These are phyloP conservation scores for Trisateles emortualis DNA, from an alignment of 2,888 invertebrate species.

Conservation along the genomic window DNA sequence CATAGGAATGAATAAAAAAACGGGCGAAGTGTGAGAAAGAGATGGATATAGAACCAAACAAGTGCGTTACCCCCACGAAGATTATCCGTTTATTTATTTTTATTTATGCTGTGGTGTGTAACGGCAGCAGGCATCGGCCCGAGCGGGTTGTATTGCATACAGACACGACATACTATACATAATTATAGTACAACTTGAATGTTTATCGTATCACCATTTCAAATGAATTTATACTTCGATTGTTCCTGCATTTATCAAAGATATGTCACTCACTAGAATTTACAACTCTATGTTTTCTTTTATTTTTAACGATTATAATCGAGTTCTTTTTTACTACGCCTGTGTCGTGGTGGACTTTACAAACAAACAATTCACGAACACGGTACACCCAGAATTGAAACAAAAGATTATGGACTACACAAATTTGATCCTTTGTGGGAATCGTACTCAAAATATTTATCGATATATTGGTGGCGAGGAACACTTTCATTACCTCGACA, in stretches of 20 bases:
- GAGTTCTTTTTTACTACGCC: too few relatives aligned
- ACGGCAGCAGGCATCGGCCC: conserved; percentile 43
- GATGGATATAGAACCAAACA: conserved; percentile 73
- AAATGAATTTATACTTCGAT: conserved; percentile 14
- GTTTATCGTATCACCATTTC: conserved; percentile 39
- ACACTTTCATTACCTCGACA: too few relatives aligned
- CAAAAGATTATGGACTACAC: too few relatives aligned
- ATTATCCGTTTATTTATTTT: conserved; percentile 75
- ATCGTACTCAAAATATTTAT: too few relatives aligned
- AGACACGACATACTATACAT: conserved; percentile 45
- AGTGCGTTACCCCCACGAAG: conserved; percentile 86
- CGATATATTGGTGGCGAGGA: too few relatives aligned
- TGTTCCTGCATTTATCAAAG: not conserved
- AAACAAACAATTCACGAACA: too few relatives aligned
- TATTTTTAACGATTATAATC: too few relatives aligned
- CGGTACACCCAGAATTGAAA: too few relatives aligned
- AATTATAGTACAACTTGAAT: conserved; percentile 34
- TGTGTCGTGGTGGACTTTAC: too few relatives aligned
- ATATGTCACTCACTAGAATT: not conserved
- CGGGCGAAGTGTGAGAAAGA: conserved; percentile 68
- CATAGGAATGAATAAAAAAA: conserved; percentile 70
- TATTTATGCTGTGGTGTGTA: conserved; percentile 68
- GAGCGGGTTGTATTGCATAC: conserved; percentile 25
- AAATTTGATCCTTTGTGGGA: too few relatives aligned
- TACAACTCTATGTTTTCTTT: not conserved